phyloP scores from a whole-genome alignment of 2,113 vertebrate species.

The Erythrocercus mccallii region DNA sequence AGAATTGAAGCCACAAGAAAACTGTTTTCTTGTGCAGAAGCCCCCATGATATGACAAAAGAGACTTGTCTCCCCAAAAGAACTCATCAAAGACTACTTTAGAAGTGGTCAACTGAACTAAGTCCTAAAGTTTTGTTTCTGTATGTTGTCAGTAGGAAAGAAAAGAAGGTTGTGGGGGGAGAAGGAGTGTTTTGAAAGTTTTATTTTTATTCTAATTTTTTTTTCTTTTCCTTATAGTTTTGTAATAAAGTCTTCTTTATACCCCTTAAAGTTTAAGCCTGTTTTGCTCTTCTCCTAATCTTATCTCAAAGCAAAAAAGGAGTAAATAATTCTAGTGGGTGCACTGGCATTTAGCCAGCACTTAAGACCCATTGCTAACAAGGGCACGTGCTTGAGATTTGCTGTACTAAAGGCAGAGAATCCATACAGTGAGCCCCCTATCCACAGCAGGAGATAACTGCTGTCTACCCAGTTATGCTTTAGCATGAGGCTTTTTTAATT shows the following conservation, averaged over 20 bases:
- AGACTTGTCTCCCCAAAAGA: background rate
- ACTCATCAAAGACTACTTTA: background rate
- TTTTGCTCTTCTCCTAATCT: background rate
- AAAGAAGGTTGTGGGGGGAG: background rate
- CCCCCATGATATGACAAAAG: background rate
- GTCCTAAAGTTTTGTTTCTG: background rate
- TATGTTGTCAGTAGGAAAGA: background rate
- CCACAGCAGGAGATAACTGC: background rate
- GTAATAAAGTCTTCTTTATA: background rate
- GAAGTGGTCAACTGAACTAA: background rate
- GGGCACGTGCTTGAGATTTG: background rate
- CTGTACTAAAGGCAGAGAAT: background rate
- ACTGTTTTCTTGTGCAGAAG: background rate
- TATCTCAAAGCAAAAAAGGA: background rate
- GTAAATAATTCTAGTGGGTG: background rate
- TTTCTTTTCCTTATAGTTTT: background rate
- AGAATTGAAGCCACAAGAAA: background rate
- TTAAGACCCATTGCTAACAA: background rate
- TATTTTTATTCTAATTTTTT: background rate
- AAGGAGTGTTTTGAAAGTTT: background rate
- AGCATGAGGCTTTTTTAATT: background rate
- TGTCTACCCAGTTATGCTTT: background rate
- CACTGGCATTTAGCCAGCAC: background rate
- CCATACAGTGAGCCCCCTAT: accelerated
- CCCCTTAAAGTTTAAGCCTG: background rate